A percentile compares a stretch with the other conserved stretches of the same genome.
These are phyloP conservation scores for Notothenia rossii DNA, from an alignment of 2,113 vertebrate species.

Conservation along the genomic window DNA sequence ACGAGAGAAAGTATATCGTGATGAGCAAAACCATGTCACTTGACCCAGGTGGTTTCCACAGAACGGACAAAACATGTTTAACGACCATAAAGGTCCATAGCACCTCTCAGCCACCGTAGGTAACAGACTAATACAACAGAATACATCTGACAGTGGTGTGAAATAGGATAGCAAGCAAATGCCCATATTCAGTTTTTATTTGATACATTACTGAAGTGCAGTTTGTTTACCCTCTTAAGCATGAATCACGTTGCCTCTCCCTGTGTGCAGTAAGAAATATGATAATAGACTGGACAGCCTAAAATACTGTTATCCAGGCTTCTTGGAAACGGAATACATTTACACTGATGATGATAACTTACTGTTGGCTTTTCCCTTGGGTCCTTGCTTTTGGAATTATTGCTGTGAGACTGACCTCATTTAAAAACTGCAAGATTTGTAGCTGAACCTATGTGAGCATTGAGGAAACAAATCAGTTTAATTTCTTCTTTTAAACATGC, in stretches of 20 bases:
- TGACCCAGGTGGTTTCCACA: no score
- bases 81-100: no score
- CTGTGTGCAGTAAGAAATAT: not conserved
- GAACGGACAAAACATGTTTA: no score
- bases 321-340: constrained; percentile 17
- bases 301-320: not conserved
- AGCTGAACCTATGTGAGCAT: not conserved
- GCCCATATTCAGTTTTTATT: not conserved
- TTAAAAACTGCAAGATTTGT: constrained; percentile 4
- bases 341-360: not conserved
- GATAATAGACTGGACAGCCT: not conserved
- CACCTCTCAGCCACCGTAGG: no score
- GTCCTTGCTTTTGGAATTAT: not conserved
- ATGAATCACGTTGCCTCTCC: constrained; percentile 7
- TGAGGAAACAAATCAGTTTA: not conserved
- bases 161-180: not conserved
- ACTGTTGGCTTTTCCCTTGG: not conserved
- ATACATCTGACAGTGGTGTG: not conserved
- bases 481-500: not conserved
- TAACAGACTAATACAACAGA: not conserved
- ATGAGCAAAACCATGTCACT: no score
- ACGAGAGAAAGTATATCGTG: no score
- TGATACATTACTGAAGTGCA: constrained; percentile 1
- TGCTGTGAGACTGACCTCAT: not conserved
- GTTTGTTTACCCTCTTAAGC: constrained; percentile 18